Evolutionary conservation across 1,140 invertebrate genomes (phyloP).

Genomic region (Wiebesia pumilae): DNA sequence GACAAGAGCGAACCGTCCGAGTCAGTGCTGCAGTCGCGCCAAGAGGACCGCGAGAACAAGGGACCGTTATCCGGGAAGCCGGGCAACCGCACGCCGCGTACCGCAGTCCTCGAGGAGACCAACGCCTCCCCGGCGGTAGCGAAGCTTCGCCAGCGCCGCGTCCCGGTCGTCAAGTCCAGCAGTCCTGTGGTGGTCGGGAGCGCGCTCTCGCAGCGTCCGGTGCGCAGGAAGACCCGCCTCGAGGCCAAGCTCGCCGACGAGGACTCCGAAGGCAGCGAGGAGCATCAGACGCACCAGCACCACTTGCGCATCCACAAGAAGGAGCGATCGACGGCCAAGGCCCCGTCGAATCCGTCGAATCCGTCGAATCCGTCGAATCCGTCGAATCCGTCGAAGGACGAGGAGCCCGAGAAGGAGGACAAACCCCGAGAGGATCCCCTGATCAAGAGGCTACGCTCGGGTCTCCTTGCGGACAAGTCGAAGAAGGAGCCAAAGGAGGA

Average conservation of each 20-base stretch:
- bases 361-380: no score
- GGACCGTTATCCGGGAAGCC: conserved; percentile 66
- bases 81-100: conserved; percentile 65
- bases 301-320: background rate
- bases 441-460: conserved; percentile 59
- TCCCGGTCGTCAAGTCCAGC: conserved; percentile 5
- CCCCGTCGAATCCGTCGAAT: no score
- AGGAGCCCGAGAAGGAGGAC: conserved; percentile 48
- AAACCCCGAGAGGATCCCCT: conserved; percentile 58
- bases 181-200: background rate
- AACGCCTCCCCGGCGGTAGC: conserved; percentile 63
- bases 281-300: conserved; percentile 32
- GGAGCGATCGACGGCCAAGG: background rate
- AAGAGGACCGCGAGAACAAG: conserved; percentile 74
- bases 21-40: conserved; percentile 59
- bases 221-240: conserved; percentile 38
- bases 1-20: conserved; percentile 61
- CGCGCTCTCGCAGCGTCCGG: background rate
- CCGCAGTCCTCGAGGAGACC: conserved; percentile 71
- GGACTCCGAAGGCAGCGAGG: conserved; percentile 48
- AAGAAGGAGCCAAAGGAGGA: conserved; percentile 44
- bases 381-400: no score
- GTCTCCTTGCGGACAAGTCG: conserved; percentile 31
- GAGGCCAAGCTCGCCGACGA: conserved; percentile 54
- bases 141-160: conserved; percentile 62